A percentile compares a stretch with the other conserved stretches of the same genome.
phyloP scores from a whole-genome alignment of 2,113 vertebrate species.

The Leptosomus discolor region DNA sequence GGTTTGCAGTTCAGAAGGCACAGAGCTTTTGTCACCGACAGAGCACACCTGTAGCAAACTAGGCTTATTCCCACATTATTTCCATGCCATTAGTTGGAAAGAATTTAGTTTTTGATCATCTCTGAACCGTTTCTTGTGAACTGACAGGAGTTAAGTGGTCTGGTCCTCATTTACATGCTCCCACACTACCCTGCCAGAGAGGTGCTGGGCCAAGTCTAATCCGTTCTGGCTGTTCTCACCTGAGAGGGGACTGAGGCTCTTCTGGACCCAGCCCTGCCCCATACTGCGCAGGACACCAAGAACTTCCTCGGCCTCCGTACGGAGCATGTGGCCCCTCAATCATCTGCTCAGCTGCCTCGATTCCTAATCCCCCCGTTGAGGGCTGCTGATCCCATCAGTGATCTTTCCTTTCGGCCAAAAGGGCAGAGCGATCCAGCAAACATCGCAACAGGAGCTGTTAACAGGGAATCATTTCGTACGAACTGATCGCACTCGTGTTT shows the following conservation, averaged over 20 bases:
- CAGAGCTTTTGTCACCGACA: not conserved
- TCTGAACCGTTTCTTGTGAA: not conserved
- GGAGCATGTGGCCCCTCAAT: not conserved
- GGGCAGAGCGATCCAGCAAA: not conserved
- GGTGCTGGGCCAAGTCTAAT: not conserved
- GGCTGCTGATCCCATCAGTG: not conserved
- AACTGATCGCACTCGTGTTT: not conserved
- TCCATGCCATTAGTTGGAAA: not conserved
- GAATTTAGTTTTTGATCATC: not conserved
- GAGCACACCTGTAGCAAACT: not conserved
- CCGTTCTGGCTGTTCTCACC: not conserved
- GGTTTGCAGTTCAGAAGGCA: not conserved
- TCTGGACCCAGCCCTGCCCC: not conserved
- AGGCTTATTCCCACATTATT: not conserved
- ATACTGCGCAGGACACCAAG: fast-evolving
- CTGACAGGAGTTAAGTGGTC: not conserved
- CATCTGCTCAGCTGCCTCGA: not conserved
- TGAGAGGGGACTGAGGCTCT: not conserved
- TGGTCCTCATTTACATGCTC: not conserved
- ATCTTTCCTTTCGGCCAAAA: not conserved
- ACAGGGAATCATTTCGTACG: not conserved
- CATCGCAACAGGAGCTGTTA: not conserved
- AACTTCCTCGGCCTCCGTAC: not conserved
- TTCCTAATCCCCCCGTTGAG: not conserved
- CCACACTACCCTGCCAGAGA: not conserved